Conservation (phyloP, 1,140 invertebrate species). For the Philotrypesis tridentata region DNA sequence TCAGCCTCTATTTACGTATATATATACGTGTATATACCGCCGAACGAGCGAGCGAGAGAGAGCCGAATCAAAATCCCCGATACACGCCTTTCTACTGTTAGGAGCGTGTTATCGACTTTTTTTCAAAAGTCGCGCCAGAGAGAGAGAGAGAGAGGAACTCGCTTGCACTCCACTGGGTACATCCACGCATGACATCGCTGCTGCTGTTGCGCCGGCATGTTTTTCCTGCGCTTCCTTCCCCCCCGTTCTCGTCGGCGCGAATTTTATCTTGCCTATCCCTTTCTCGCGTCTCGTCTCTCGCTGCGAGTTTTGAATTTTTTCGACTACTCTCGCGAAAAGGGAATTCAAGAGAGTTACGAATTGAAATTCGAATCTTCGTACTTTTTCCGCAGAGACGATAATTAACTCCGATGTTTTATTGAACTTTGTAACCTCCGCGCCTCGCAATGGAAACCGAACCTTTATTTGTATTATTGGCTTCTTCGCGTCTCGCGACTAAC, state of each 20-base stretch:
- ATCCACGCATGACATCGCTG: not conserved
- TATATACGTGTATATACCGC: not conserved
- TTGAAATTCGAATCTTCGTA: too few relatives aligned
- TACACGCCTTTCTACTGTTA: not conserved
- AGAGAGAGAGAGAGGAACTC: not conserved
- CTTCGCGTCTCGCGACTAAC: too few relatives aligned
- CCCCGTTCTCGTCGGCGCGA: not conserved
- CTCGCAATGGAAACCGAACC: too few relatives aligned
- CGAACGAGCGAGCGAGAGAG: constrained; percentile 10
- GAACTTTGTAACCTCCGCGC: too few relatives aligned
- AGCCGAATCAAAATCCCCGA: constrained; percentile 45
- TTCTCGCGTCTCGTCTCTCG: too few relatives aligned
- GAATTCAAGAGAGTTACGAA: too few relatives aligned
- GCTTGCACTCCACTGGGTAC: not conserved
- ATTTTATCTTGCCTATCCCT: too few relatives aligned
- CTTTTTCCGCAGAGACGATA: too few relatives aligned
- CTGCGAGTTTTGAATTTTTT: too few relatives aligned
- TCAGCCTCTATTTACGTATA: constrained; percentile 45
- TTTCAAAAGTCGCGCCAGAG: not conserved
- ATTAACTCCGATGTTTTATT: too few relatives aligned
- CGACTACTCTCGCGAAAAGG: too few relatives aligned
- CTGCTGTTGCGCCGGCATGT: not conserved
- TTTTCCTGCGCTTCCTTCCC: not conserved
- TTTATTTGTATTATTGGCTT: too few relatives aligned
- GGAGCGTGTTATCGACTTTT: constrained; percentile 29